Percentiles rank a stretch among this genome's conserved stretches.
Evolutionary conservation across 2,113 vertebrate genomes (phyloP).

Genomic region (Calcarius ornatus): DNA sequence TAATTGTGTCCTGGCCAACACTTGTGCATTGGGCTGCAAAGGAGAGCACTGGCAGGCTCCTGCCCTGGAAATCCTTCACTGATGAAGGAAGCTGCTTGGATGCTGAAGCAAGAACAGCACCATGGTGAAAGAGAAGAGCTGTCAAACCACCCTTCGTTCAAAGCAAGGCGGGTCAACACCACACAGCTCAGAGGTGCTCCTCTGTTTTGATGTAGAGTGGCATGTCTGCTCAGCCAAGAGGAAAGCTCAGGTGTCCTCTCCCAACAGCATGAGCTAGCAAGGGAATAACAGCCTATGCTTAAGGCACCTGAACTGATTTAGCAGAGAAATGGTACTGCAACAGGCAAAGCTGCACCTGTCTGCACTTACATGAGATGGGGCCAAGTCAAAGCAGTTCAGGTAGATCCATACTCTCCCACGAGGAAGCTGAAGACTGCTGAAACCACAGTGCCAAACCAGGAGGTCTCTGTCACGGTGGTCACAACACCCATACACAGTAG

Average conservation of each 20-base stretch:
- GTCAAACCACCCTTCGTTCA: neutral
- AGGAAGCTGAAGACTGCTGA: neutral
- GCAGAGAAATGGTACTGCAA: neutral
- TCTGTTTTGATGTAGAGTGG: neutral
- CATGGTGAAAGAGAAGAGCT: neutral
- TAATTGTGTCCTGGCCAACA: neutral
- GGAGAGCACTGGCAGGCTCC: neutral
- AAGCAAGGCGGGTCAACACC: neutral
- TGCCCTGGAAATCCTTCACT: neutral
- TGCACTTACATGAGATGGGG: neutral
- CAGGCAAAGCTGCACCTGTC: neutral
- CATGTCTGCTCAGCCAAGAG: neutral
- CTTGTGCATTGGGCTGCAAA: neutral
- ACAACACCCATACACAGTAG: rapidly evolving
- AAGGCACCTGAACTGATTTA: neutral
- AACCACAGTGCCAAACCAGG: neutral
- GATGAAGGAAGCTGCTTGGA: neutral
- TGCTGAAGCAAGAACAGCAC: neutral
- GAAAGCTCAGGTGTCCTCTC: neutral
- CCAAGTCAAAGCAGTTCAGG: neutral
- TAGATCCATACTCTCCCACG: neutral
- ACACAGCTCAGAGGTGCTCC: rapidly evolving
- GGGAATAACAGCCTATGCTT: neutral
- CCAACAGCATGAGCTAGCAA: neutral
- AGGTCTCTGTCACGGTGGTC: rapidly evolving